Percentiles rank a stretch among this genome's conserved stretches.
Conservation (phyloP, 2,888 invertebrate genomes). For the Stenolophus ochropezus region DNA sequence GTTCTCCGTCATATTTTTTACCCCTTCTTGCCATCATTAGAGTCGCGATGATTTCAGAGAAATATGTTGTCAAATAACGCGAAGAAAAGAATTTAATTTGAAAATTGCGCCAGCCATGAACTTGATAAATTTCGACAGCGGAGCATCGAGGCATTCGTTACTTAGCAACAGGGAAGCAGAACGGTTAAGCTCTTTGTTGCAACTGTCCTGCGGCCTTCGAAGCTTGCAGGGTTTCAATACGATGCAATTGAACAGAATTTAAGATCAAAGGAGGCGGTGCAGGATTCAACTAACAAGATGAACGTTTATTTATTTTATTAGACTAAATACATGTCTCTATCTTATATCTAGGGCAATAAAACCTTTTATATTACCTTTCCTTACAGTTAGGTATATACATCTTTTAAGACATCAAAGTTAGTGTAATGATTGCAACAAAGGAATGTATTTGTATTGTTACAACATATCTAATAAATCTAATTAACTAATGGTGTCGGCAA, state of each 20-base stretch:
- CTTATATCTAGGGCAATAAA: not conserved
- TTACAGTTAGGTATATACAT: too few relatives aligned
- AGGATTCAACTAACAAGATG: not conserved
- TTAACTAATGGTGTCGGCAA: too few relatives aligned
- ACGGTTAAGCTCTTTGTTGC: constrained; percentile 11
- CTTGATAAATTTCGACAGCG: constrained; percentile 55
- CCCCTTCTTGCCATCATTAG: constrained; percentile 39
- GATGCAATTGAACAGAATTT: not conserved
- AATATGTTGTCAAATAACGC: constrained; percentile 51
- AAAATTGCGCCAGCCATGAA: constrained; percentile 53
- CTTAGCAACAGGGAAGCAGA: not conserved
- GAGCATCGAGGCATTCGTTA: constrained; percentile 25
- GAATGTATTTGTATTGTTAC: too few relatives aligned
- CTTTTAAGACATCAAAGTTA: too few relatives aligned
- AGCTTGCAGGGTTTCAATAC: not conserved
- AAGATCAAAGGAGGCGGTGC: not conserved
- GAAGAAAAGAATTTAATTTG: constrained; percentile 55
- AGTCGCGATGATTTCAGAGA: constrained; percentile 50
- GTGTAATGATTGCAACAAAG: too few relatives aligned
- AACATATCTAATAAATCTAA: too few relatives aligned
- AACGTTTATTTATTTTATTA: not conserved
- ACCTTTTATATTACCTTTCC: too few relatives aligned
- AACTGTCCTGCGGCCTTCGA: constrained; percentile 4
- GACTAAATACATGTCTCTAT: not conserved
- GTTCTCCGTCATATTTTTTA: constrained; percentile 27